These are phyloP conservation scores for Hypomesus transpacificus DNA, from an alignment of 2,113 vertebrate genomes.

Conservation along the genomic window DNA sequence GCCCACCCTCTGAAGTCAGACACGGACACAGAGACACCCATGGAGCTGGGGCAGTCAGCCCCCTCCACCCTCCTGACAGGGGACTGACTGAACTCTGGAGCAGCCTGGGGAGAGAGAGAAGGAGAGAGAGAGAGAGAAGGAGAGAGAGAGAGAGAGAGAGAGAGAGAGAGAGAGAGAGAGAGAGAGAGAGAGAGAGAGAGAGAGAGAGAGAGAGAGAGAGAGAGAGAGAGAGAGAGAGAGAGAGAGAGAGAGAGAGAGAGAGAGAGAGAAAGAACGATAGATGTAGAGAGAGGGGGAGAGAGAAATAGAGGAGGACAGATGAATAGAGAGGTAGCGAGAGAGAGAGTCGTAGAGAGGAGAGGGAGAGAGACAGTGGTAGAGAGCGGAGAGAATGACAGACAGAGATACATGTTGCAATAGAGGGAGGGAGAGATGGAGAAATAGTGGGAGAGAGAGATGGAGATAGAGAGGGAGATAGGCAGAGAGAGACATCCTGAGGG, in stretches of 20 bases:
- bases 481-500: not conserved
- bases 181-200: not conserved
- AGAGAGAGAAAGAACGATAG: not conserved
- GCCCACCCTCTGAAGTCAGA: not conserved
- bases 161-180: not conserved
- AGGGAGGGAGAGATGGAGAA: not conserved
- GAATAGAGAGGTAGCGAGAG: not conserved
- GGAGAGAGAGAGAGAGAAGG: not conserved
- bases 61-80: too few species aligned
- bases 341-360: not conserved
- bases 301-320: too few species aligned
- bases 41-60: not conserved
- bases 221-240: not conserved
- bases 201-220: too few species aligned
- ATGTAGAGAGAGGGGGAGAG: not conserved
- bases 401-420: too few species aligned
- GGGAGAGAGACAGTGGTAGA: not conserved
- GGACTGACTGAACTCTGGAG: too few species aligned
- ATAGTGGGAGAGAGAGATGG: not conserved
- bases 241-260: not conserved
- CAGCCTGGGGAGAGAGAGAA: not conserved
- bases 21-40: not conserved
- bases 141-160: not conserved
- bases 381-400: not conserved
- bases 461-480: not conserved